Evolutionary conservation across 1,140 invertebrate genomes (phyloP).

Genomic region (Apis florea): DNA sequence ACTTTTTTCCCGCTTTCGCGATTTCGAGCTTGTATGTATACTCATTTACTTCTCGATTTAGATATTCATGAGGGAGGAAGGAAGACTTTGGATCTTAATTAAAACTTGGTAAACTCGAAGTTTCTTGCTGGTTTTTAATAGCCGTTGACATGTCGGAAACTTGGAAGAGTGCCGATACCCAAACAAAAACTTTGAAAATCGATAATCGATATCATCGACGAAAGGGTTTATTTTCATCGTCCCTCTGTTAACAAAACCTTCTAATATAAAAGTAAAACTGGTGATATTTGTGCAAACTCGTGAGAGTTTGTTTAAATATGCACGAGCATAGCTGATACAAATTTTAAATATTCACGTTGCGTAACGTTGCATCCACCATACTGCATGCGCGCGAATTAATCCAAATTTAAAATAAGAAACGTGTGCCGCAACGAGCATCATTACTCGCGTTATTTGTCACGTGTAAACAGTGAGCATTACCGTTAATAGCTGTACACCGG

Average conservation of each 20-base stretch:
- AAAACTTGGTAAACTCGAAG: conserved; percentile 8
- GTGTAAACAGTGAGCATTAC: not conserved
- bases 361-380: too few species aligned
- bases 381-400: not conserved
- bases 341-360: not conserved
- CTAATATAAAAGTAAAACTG: too few species aligned
- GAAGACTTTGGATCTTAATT: conserved; percentile 17
- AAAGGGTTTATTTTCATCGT: not conserved
- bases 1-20: not conserved
- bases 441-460: not conserved
- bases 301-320: not conserved
- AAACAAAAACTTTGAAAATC: not conserved
- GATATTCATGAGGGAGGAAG: not conserved
- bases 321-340: not conserved
- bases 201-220: not conserved
- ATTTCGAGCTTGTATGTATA: not conserved
- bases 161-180: not conserved
- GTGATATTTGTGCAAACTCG: not conserved
- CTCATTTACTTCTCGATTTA: conserved; percentile 12
- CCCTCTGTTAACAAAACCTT: not conserved
- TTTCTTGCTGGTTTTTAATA: not conserved
- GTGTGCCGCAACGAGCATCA: not conserved
- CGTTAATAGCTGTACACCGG: too few species aligned
- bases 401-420: conserved; percentile 2
- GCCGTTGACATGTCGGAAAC: conserved; percentile 9